These are phyloP conservation scores for Bellardia bayeri DNA, from an alignment of 2,888 invertebrate genomes.

Conservation along the genomic window DNA sequence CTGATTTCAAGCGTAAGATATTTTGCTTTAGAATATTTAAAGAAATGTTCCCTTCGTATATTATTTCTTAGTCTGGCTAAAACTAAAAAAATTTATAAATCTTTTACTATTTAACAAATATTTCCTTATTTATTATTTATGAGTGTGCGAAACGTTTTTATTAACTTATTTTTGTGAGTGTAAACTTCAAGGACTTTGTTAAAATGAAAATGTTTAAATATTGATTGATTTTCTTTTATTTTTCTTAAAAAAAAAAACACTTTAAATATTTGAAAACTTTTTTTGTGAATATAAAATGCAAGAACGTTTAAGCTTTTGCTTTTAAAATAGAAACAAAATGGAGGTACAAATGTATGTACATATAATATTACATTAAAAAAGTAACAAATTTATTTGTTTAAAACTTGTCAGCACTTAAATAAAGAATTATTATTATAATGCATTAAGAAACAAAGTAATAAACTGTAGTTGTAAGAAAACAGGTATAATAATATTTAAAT, in stretches of 20 bases:
- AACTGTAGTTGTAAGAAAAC: too few relatives aligned
- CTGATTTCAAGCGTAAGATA: too few relatives aligned
- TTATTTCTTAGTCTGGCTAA: too few relatives aligned
- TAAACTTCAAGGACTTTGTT: slow-evolving; percentile 34
- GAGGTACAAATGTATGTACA: slow-evolving; percentile 4
- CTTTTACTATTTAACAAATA: too few relatives aligned
- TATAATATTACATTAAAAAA: slow-evolving; percentile 5
- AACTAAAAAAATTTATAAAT: too few relatives aligned
- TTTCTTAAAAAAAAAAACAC: slow-evolving; percentile 12
- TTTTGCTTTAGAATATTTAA: too few relatives aligned
- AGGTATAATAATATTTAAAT: too few relatives aligned
- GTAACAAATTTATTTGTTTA: slow-evolving; percentile 12
- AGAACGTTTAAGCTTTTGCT: background rate
- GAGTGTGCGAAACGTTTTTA: background rate
- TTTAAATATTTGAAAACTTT: slow-evolving; percentile 42
- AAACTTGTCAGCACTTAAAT: background rate
- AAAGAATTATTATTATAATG: background rate
- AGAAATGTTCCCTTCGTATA: too few relatives aligned
- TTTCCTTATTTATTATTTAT: background rate
- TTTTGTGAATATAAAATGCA: slow-evolving; percentile 12
- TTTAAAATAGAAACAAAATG: background rate
- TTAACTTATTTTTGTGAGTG: slow-evolving; percentile 1
- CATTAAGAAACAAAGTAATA: too few relatives aligned
- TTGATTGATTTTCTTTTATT: slow-evolving; percentile 44
- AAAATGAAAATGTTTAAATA: slow-evolving; percentile 18